phyloP scores from a whole-genome alignment of 2,113 vertebrate genomes.

The Petroica traversi region DNA sequence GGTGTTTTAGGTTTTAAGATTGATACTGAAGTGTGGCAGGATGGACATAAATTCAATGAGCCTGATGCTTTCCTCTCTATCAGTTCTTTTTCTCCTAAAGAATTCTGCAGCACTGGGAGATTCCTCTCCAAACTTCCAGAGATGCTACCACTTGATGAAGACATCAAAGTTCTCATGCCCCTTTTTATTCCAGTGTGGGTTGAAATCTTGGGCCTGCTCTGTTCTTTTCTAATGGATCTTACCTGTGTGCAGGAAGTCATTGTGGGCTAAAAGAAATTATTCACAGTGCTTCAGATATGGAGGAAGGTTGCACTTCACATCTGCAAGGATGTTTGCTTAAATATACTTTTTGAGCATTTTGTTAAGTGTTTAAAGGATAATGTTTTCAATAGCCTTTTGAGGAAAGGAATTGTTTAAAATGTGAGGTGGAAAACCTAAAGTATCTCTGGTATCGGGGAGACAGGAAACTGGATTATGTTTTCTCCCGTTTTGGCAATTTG shows the following conservation, averaged over 20 bases:
- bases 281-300: neutral
- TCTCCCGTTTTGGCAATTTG: neutral
- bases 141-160: neutral
- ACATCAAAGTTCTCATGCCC: neutral
- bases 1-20: neutral
- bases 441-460: neutral
- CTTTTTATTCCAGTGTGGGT: neutral
- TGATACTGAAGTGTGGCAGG: neutral
- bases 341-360: neutral
- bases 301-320: neutral
- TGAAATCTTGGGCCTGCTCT: neutral
- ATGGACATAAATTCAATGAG: neutral
- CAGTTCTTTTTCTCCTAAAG: neutral
- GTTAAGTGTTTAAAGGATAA: neutral
- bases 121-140: neutral
- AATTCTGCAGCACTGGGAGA: neutral
- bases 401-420: neutral
- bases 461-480: neutral
- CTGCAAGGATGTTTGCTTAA: neutral
- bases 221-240: neutral
- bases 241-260: neutral
- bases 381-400: neutral
- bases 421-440: neutral
- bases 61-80: neutral
- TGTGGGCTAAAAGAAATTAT: neutral